These are phyloP conservation scores for Glareola pratincola DNA, from an alignment of 2,113 vertebrate species.

Conservation along the genomic window DNA sequence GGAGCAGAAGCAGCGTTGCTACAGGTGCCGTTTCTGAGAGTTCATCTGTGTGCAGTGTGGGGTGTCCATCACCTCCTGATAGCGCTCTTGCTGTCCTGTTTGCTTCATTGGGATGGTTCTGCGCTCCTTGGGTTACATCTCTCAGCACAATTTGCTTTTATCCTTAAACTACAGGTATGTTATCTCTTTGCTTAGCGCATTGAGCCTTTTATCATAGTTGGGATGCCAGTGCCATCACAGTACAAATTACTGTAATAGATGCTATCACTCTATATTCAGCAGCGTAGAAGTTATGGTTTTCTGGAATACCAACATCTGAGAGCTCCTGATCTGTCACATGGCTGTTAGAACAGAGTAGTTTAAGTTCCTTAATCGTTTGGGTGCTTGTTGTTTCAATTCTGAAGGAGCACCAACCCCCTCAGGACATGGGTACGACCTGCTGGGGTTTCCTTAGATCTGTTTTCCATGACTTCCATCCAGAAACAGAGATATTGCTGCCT, in stretches of 20 bases:
- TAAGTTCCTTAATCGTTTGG: not conserved
- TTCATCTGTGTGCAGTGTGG: not conserved
- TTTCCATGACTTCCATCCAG: not conserved
- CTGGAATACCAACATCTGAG: not conserved
- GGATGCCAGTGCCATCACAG: not conserved
- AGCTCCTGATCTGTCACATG: not conserved
- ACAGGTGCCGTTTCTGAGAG: fast-evolving
- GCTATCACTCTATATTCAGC: not conserved
- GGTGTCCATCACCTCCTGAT: fast-evolving
- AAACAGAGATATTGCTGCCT: not conserved
- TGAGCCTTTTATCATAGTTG: not conserved
- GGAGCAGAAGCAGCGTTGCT: not conserved
- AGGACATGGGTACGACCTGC: not conserved
- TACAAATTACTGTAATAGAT: not conserved
- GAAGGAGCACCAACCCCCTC: not conserved
- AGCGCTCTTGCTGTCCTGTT: not conserved
- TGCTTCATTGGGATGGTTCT: not conserved
- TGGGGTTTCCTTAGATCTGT: not conserved
- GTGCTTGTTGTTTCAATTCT: not conserved
- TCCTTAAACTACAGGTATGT: not conserved
- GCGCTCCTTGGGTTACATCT: not conserved
- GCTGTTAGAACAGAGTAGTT: not conserved
- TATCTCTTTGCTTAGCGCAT: not conserved
- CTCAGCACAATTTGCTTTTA: not conserved
- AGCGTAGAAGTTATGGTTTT: not conserved